Evolutionary conservation across 1,140 invertebrate genomes (phyloP).

Genomic region (Aphaenogaster rudis): DNA sequence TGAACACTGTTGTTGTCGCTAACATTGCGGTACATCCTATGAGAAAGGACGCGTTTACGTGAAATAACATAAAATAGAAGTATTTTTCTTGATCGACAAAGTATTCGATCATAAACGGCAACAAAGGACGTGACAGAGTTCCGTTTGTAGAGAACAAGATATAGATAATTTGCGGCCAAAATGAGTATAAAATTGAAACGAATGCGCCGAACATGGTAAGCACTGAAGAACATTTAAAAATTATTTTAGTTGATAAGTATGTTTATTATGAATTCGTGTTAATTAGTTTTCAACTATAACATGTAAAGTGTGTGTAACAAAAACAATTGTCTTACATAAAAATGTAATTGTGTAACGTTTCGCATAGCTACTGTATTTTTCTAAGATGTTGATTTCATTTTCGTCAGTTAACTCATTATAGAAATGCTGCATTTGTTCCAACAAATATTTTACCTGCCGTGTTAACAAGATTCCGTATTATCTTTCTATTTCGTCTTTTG

Average conservation of each 20-base stretch:
- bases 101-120: neutral
- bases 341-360: slow-evolving; percentile 10
- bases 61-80: neutral
- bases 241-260: too few species aligned
- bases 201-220: too few species aligned
- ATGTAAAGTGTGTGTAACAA: neutral
- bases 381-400: slow-evolving; percentile 11
- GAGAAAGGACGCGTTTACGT: neutral
- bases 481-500: neutral
- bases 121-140: neutral
- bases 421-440: neutral
- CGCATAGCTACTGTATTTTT: neutral
- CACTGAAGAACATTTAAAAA: neutral
- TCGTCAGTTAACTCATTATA: neutral
- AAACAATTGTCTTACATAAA: neutral
- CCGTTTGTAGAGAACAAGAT: neutral
- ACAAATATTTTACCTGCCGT: neutral
- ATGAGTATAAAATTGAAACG: neutral
- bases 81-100: slow-evolving; percentile 17
- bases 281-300: too few species aligned
- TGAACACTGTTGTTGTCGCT: neutral
- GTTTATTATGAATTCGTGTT: too few species aligned
- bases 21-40: neutral
- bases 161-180: neutral
- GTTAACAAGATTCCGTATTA: neutral